A percentile compares a stretch with the other conserved stretches of the same genome.
Conservation (phyloP, 2,888 invertebrate genomes). For the Drosophila kuntzei region DNA sequence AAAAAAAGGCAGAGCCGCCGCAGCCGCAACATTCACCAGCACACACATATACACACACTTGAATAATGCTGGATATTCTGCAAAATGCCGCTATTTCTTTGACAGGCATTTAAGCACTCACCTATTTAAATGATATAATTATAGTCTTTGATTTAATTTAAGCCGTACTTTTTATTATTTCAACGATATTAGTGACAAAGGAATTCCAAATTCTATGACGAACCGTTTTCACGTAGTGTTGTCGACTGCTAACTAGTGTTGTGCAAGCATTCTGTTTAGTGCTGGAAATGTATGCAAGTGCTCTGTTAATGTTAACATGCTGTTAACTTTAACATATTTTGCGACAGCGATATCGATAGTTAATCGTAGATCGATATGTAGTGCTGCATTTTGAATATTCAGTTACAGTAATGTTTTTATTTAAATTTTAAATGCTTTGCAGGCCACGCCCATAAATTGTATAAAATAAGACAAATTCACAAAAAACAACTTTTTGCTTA, state of each 20-base stretch:
- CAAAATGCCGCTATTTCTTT: conserved; percentile 20
- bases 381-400: conserved; percentile 1
- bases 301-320: conserved; percentile 8
- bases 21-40: conserved; percentile 61
- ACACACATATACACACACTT: conserved; percentile 33
- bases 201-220: conserved; percentile 56
- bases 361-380: conserved; percentile 1
- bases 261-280: conserved; percentile 24
- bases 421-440: conserved; percentile 21
- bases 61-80: conserved; percentile 9
- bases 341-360: not conserved
- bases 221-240: conserved; percentile 65
- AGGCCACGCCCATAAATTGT: conserved; percentile 19
- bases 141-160: conserved; percentile 27
- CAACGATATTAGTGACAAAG: conserved; percentile 55
- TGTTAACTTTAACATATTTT: conserved; percentile 15
- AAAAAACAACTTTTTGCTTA: conserved; percentile 52
- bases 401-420: conserved; percentile 27
- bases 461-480: conserved; percentile 22
- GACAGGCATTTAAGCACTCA: conserved; percentile 46
- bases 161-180: conserved; percentile 40
- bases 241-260: conserved; percentile 53
- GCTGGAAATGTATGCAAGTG: conserved; percentile 17
- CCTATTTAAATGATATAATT: conserved; percentile 38
- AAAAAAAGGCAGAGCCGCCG: conserved; percentile 47